Base-by-base conservation (phyloP, 2,888 invertebrate genomes). In the Metalampra italica region DNA sequence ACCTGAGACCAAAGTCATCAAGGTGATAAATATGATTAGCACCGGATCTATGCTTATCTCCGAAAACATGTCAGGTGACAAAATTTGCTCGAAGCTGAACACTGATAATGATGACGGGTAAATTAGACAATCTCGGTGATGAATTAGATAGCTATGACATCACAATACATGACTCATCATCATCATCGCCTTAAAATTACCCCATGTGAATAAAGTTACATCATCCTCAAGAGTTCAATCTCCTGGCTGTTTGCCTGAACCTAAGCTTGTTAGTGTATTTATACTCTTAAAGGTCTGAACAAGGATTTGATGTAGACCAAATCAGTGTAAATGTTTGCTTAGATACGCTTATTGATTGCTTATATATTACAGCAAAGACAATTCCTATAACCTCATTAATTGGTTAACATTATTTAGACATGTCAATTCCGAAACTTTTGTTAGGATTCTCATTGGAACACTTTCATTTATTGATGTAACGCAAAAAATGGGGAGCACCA, bases 31-130 rank as follows among this genome's bases (percentile, higher is more conserved):
- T 22, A 13, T 39, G 39, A 39, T 39, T 15, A 39, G 1, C 39
- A 39, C 13, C 39, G 15, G 54, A 62, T 50, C 51, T 50, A 43
- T 45, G 22, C 36, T 65, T 64, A 66, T 69, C 68, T 56, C 47
- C 45, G 59, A 64, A 67, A 66, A 59, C 60, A 59, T 45, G 51
- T 61, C 64, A 39, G 14, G n/a, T 36, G 36, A 36, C n/a, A 8
- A 22, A n/a, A 7, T 36, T 36, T 36, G 3, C n/a, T 36, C 7
- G 36, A 36, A 36, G 36, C 9, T 36, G n/a, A 22, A 22, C 22
- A 22, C 9, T 36, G 39, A n/a, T 38, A 13, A 39, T 39, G 14
- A 14, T 39, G 14, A 39, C 13, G 13, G 15, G 39, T 13, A 36
- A 32, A 32, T 36, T 36, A n/a, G 22, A 22, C 22, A 22, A 22